These are phyloP conservation scores for Mythimna lalbum DNA, from an alignment of 2,888 invertebrate species.

Conservation along the genomic window DNA sequence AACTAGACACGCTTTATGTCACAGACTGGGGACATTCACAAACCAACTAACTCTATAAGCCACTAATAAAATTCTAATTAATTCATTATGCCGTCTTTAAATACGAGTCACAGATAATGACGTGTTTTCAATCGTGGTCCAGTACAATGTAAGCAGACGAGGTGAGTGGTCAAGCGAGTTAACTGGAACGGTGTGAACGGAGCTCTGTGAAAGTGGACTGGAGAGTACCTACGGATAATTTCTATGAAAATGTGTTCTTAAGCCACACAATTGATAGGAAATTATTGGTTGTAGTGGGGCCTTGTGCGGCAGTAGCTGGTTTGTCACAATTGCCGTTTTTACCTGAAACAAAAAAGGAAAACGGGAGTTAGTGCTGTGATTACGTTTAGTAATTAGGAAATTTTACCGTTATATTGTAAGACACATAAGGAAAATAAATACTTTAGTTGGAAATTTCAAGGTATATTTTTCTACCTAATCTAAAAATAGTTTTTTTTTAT, in stretches of 20 bases:
- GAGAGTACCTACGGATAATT: conserved; percentile 69
- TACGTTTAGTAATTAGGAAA: conserved; percentile 1
- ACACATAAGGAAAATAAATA: neutral
- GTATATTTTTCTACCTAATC: neutral
- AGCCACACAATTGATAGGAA: conserved; percentile 76
- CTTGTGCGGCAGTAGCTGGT: conserved; percentile 3
- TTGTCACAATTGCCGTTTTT: conserved; percentile 25
- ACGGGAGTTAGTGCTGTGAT: conserved; percentile 26
- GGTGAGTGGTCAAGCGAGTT: conserved; percentile 66
- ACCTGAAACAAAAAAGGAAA: conserved; percentile 61
- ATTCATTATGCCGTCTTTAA: conserved; percentile 61
- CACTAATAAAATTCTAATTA: conserved; percentile 63
- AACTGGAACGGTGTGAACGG: conserved; percentile 69
- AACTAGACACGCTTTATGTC: conserved; percentile 36
- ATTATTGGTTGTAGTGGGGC: conserved; percentile 59
- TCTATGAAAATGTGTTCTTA: conserved; percentile 76
- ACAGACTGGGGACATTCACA: conserved; percentile 46
- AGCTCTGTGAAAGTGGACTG: conserved; percentile 76
- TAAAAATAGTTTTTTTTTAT: neutral
- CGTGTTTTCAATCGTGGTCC: conserved; percentile 52
- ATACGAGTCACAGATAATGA: conserved; percentile 56
- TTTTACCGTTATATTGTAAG: conserved; percentile 2
- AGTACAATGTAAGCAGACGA: conserved; percentile 55
- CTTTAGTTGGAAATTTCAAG: neutral
- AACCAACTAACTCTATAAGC: conserved; percentile 42